Evolutionary conservation across 2,888 invertebrate species (phyloP).

Genomic region (Sarcophaga subvicina): DNA sequence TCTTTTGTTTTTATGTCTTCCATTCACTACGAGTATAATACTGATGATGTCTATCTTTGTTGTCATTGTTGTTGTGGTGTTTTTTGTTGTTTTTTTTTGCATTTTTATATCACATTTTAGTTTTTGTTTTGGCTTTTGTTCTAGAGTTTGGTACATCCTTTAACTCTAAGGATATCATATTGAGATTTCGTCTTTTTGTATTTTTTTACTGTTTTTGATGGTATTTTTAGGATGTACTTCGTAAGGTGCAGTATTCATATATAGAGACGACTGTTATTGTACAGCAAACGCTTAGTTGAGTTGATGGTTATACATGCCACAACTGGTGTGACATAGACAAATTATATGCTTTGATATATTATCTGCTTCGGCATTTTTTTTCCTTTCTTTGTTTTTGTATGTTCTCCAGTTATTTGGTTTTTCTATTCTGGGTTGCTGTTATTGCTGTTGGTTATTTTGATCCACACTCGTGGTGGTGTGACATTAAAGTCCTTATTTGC

Average conservation of each 20-base stretch:
- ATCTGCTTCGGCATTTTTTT: constrained; percentile 37
- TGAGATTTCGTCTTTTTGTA: constrained; percentile 41
- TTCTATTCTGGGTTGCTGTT: neutral
- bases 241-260: constrained; percentile 43
- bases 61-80: too few relatives aligned
- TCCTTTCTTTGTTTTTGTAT: neutral
- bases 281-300: constrained; percentile 48
- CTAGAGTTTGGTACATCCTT: constrained; percentile 49
- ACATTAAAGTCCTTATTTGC: constrained; percentile 26
- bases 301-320: constrained; percentile 60
- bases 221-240: constrained; percentile 24
- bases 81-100: neutral
- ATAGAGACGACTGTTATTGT: constrained; percentile 15
- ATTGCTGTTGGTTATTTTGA: constrained; percentile 5
- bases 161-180: constrained; percentile 51
- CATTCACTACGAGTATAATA: constrained; percentile 38
- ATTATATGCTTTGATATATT: constrained; percentile 64
- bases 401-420: neutral
- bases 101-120: constrained; percentile 1
- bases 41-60: constrained; percentile 38
- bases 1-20: constrained; percentile 41
- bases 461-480: neutral
- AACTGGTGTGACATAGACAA: constrained; percentile 64
- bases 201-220: neutral
- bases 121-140: constrained; percentile 4